Base-by-base conservation (phyloP, 35 echinoderm and acorn worm species). In the Hemicentrotus pulcherrimus region DNA sequence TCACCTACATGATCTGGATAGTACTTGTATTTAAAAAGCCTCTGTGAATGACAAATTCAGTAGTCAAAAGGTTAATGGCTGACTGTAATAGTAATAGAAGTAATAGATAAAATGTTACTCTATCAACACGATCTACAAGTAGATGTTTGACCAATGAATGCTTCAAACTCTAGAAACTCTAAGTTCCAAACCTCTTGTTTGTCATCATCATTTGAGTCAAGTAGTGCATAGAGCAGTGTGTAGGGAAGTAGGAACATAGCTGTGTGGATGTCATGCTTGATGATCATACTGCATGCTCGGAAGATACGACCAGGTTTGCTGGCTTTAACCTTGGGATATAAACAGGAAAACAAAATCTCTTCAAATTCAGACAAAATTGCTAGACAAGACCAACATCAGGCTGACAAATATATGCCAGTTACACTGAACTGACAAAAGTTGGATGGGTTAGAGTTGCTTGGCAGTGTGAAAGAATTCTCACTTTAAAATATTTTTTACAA, bases 191-290 rank as follows among this genome's bases (percentile, higher is more conserved):
- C 98, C 97, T 97, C 98, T 31, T 94, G 58, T 55, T 95, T 99
- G 15, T 94, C 92, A 22, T 96, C 95, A 52, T 96, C 86, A 86
- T 87, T 95, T 35, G 94, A 86, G 92, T 97, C 96, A 18, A 97
- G 92, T 32, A 99, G 71, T 9, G 94, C 96, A 96, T 99, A 95
- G 30, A 97, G 95, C 6, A 99, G 92, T 89, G 97, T 95, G 52
- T 97, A 95, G 4, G 98, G 98, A 41, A 99, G 94, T 16, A 99
- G 95, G 94, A 99, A 97, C 94, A 99, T 50, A 31, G 98, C 98
- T 85, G 97, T 97, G 48, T 97, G 94, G 94, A 97, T 97, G 60
- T 99, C 98, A 95, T 99, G 98, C 59, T 99, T 99, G 89, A 99
- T 95, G 87, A 97, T 97, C 24, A 96, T 95, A 18, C 97, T 95